Conservation (phyloP, 2,888 invertebrate species). For the Argynnis bischoffii region DNA sequence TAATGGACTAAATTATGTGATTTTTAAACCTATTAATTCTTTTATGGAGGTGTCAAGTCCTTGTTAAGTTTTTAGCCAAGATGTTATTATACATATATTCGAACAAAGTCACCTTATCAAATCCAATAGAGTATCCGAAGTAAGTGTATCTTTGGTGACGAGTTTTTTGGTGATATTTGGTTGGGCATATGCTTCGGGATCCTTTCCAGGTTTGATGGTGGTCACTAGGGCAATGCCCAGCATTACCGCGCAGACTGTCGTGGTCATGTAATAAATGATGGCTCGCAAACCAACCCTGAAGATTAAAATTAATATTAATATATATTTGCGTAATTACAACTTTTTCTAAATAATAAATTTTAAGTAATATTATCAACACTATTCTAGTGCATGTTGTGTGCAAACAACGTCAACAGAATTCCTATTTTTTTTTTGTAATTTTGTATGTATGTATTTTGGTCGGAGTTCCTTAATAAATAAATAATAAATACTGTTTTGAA, state of each 20-base stretch:
- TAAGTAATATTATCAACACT: too few species aligned
- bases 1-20: too few species aligned
- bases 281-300: constrained; percentile 87
- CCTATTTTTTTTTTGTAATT: too few species aligned
- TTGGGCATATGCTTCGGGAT: constrained; percentile 62
- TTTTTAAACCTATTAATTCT: too few species aligned
- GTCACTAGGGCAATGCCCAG: constrained; percentile 95
- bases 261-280: constrained; percentile 94
- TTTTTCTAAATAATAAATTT: too few species aligned
- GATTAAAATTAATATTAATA: not conserved
- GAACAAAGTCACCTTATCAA: constrained; percentile 86
- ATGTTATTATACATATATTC: not conserved
- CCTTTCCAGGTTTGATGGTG: constrained; percentile 91
- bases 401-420: too few species aligned
- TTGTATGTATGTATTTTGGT: too few species aligned
- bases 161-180: constrained; percentile 72
- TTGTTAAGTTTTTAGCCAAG: not conserved
- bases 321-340: not conserved
- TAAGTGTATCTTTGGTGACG: constrained; percentile 86
- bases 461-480: too few species aligned
- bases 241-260: constrained; percentile 95
- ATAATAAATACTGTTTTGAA: too few species aligned
- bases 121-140: constrained; percentile 95
- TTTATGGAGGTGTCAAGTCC: too few species aligned
- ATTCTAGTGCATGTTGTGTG: too few species aligned